These are phyloP conservation scores for Eupithecia tripunctaria DNA, from an alignment of 2,888 invertebrate species.

Conservation along the genomic window DNA sequence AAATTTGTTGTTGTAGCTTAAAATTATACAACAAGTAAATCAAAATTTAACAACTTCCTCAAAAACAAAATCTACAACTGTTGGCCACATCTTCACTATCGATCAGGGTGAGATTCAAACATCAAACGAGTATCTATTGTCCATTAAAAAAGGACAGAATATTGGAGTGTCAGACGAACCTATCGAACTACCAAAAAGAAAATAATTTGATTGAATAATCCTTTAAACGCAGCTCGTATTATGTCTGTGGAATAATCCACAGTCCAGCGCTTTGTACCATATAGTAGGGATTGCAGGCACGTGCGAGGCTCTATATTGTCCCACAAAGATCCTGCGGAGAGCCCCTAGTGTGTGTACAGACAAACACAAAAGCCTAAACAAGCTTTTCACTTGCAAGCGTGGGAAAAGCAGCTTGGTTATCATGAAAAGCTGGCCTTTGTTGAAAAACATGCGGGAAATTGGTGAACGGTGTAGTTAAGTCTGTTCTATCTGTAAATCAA, in stretches of 20 bases:
- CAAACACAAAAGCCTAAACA: background rate
- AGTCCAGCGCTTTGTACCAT: background rate
- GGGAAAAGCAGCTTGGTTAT: background rate
- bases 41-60: too few relatives aligned
- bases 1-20: too few relatives aligned
- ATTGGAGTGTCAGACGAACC: too few relatives aligned
- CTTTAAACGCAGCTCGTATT: too few relatives aligned
- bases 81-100: too few relatives aligned
- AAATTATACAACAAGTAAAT: too few relatives aligned
- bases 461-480: background rate
- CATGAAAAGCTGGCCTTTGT: background rate
- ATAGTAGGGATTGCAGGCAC: conserved; percentile 3
- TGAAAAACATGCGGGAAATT: background rate
- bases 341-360: conserved; percentile 10
- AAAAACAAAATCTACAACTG: too few relatives aligned
- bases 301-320: conserved; percentile 8
- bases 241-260: background rate
- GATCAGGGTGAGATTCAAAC: too few relatives aligned
- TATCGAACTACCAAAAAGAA: too few relatives aligned
- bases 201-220: too few relatives aligned
- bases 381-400: background rate
- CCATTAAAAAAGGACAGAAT: too few relatives aligned
- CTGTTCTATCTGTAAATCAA: background rate
- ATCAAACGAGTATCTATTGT: too few relatives aligned
- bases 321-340: background rate